Percentiles rank a stretch among this genome's conserved stretches.
phyloP scores from a whole-genome alignment of 1,140 invertebrate species.

The Protaetia brevitarsis region DNA sequence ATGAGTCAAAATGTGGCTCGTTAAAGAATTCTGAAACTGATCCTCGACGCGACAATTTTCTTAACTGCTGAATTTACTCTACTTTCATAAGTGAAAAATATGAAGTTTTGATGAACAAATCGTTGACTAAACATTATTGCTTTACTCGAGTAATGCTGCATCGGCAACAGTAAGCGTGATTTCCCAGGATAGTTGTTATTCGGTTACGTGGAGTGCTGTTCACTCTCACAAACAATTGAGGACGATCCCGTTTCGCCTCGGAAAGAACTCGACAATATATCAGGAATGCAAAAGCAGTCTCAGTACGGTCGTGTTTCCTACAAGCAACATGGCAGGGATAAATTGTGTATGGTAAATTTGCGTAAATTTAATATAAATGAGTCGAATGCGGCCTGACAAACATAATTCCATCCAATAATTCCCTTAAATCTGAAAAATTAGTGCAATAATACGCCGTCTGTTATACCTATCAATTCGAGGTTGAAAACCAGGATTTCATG shows the following conservation, averaged over 20 bases:
- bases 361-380: constrained; percentile 2
- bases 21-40: too few species aligned
- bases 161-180: background rate
- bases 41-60: too few species aligned
- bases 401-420: background rate
- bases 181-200: background rate
- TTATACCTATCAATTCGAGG: background rate
- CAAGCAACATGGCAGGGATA: background rate
- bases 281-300: constrained; percentile 9
- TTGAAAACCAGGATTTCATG: background rate
- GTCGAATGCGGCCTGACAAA: background rate
- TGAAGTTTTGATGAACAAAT: too few species aligned
- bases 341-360: background rate
- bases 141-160: background rate
- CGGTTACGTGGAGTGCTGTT: background rate
- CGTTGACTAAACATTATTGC: too few species aligned
- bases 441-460: background rate
- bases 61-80: too few species aligned
- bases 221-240: background rate
- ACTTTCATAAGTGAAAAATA: too few species aligned
- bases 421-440: background rate
- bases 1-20: too few species aligned
- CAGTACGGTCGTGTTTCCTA: background rate
- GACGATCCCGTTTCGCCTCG: background rate
- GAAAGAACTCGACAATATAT: constrained; percentile 2